Conservation (phyloP, 2,888 invertebrate genomes). For the Conistra vaccinii region DNA sequence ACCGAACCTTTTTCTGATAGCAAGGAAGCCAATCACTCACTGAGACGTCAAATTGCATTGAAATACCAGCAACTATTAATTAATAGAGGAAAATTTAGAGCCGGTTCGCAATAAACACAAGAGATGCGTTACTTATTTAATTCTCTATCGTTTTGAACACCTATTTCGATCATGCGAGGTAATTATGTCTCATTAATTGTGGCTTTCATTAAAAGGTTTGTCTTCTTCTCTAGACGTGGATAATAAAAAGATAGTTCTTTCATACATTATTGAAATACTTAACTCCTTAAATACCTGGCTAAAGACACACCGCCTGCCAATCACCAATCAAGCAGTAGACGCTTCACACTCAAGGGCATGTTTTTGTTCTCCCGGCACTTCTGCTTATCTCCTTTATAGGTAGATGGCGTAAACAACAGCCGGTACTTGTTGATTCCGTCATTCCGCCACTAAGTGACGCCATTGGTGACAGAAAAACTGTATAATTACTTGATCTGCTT, state of each 20-base stretch:
- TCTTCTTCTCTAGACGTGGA: background rate
- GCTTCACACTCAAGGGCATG: constrained; percentile 22
- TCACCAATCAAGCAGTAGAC: constrained; percentile 33
- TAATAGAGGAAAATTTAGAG: background rate
- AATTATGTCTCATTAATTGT: background rate
- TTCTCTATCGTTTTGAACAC: background rate
- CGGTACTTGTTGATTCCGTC: constrained; percentile 44
- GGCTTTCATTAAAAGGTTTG: background rate
- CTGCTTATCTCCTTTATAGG: constrained; percentile 31
- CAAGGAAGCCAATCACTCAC: background rate
- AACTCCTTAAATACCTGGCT: constrained; percentile 30
- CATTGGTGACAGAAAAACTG: constrained; percentile 56
- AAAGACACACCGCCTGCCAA: constrained; percentile 28
- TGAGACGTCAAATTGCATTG: background rate
- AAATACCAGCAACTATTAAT: background rate
- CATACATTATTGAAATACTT: background rate
- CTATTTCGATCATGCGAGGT: background rate
- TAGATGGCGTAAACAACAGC: constrained; percentile 51
- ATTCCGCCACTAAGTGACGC: constrained; percentile 53
- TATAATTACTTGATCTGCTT: constrained; percentile 71
- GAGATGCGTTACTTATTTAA: too few species aligned
- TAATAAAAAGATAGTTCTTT: constrained; percentile 13
- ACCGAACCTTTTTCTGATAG: background rate
- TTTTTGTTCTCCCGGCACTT: constrained; percentile 28
- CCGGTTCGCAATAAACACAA: too few species aligned